Percentiles rank a stretch among this genome's conserved stretches.
Evolutionary conservation across 1,140 invertebrate species (phyloP).

Genomic region (Goniozus legneri): DNA sequence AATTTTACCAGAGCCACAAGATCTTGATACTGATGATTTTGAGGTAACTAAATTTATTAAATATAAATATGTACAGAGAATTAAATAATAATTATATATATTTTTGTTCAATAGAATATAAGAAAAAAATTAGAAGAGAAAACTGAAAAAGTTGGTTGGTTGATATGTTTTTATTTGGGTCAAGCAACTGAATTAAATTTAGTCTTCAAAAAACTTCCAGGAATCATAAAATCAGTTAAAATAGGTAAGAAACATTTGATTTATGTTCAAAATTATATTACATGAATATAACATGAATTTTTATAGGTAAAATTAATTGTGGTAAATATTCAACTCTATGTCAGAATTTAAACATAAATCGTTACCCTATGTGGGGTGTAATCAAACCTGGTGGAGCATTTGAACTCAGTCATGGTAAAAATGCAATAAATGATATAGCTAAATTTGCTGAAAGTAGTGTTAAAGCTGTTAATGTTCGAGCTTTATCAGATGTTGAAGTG

Average conservation of each 20-base stretch:
- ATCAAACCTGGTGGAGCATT: constrained; percentile 69
- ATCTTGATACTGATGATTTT: constrained; percentile 54
- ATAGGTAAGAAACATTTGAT: constrained; percentile 46
- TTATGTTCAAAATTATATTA: constrained; percentile 9
- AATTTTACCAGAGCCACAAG: constrained; percentile 55
- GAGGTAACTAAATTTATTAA: constrained; percentile 38
- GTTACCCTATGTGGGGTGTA: constrained; percentile 69
- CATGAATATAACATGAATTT: too few relatives aligned
- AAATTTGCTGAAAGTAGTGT: constrained; percentile 67
- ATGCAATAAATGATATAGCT: constrained; percentile 63
- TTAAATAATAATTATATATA: constrained; percentile 9
- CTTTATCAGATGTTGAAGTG: constrained; percentile 62
- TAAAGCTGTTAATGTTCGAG: constrained; percentile 62
- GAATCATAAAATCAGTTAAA: constrained; percentile 58
- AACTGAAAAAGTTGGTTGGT: constrained; percentile 54
- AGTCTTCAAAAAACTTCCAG: constrained; percentile 60
- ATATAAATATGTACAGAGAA: neutral
- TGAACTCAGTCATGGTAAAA: constrained; percentile 68
- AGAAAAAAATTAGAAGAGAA: constrained; percentile 37
- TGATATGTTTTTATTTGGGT: constrained; percentile 65
- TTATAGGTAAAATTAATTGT: constrained; percentile 63
- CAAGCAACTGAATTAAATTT: constrained; percentile 55
- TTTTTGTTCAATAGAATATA: constrained; percentile 51
- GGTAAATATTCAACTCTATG: constrained; percentile 56
- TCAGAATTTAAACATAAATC: constrained; percentile 54